Percentiles rank a stretch among this genome's conserved stretches.
Evolutionary conservation across 2,888 invertebrate species (phyloP).

Genomic region (Gari tellinella): DNA sequence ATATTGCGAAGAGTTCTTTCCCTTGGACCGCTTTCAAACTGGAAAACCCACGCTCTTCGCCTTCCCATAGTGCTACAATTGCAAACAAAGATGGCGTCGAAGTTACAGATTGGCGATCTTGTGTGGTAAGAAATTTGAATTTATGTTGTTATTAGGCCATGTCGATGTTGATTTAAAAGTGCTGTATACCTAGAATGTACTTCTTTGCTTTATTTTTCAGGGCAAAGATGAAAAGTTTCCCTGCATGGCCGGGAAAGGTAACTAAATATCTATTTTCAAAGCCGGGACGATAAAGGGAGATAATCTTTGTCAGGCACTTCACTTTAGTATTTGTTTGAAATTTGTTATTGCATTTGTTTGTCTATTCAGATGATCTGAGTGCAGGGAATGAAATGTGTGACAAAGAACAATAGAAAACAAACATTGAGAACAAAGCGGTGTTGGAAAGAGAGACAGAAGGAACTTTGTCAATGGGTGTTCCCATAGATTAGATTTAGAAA

Average conservation of each 20-base stretch:
- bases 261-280: slow-evolving; percentile 84
- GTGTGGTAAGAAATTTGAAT: slow-evolving; percentile 87
- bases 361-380: no score
- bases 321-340: no score
- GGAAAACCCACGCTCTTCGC: slow-evolving; percentile 23
- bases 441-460: no score
- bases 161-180: neutral
- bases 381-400: no score
- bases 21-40: neutral
- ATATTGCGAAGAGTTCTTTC: neutral
- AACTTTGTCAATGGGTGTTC: no score
- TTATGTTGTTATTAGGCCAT: neutral
- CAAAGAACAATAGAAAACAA: no score
- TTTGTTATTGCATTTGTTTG: no score
- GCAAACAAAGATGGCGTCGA: slow-evolving; percentile 86
- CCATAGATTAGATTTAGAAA: no score
- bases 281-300: slow-evolving; percentile 32
- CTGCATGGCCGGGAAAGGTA: slow-evolving; percentile 98
- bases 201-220: slow-evolving; percentile 87
- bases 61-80: slow-evolving; percentile 65
- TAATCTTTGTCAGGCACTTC: slow-evolving; percentile 8
- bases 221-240: slow-evolving; percentile 99
- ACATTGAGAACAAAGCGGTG: no score
- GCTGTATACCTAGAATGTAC: neutral
- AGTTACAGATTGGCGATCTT: slow-evolving; percentile 88